Percentiles rank a stretch among this genome's conserved stretches.
phyloP scores from a whole-genome alignment of 2,113 vertebrate species.

The Cyprinus carpio region DNA sequence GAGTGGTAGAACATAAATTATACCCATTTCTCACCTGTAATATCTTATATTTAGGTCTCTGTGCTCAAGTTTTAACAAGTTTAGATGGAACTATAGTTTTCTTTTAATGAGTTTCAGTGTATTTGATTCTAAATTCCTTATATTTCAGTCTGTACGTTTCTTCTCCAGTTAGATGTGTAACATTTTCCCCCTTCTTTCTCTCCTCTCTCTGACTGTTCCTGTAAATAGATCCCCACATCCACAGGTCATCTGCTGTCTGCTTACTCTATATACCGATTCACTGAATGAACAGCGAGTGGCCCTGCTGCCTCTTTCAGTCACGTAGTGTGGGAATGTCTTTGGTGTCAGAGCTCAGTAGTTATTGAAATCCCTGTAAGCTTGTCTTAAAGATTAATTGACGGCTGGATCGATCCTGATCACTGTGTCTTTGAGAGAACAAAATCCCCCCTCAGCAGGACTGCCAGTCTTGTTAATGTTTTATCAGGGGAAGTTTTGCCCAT shows the following conservation, averaged over 20 bases:
- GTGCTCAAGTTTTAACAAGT: slow-evolving; percentile 10
- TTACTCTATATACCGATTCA: slow-evolving; percentile 25
- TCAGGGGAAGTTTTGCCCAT: slow-evolving; percentile 67
- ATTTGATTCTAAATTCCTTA: not conserved
- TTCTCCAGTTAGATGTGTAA: not conserved
- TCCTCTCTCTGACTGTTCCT: not conserved
- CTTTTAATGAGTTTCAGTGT: not conserved
- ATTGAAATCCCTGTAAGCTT: slow-evolving; percentile 55
- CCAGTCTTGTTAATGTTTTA: slow-evolving; percentile 76
- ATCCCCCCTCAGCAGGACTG: slow-evolving; percentile 56
- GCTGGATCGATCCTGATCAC: slow-evolving; percentile 57
- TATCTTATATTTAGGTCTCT: slow-evolving; percentile 6
- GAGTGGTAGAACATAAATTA: slow-evolving; percentile 54
- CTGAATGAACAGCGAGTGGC: slow-evolving; percentile 23
- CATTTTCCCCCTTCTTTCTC: not conserved
- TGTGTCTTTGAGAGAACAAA: slow-evolving; percentile 56
- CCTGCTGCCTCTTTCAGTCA: slow-evolving; percentile 39
- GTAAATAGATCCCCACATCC: slow-evolving; percentile 15
- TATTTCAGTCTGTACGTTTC: not conserved
- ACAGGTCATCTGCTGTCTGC: slow-evolving; percentile 18
- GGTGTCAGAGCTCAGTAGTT: slow-evolving; percentile 42
- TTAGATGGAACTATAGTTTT: not conserved
- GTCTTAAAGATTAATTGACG: slow-evolving; percentile 60
- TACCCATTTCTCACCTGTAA: slow-evolving; percentile 19
- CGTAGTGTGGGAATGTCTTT: slow-evolving; percentile 56